Percentiles rank a stretch among this genome's conserved stretches.
Evolutionary conservation across 2,888 invertebrate species (phyloP).

Genomic region (Germaria angustata): DNA sequence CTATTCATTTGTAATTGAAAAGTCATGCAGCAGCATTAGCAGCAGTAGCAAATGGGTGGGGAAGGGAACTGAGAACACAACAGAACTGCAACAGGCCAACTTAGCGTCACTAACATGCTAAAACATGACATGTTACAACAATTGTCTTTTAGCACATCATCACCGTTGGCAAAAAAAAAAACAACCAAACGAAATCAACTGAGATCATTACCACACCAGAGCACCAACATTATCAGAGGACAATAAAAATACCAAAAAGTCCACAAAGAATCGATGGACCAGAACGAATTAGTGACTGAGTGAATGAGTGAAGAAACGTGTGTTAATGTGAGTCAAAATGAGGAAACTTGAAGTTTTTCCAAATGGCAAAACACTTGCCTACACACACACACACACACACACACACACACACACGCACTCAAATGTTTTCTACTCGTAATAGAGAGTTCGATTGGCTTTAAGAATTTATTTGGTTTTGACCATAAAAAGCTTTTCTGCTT

Average conservation of each 20-base stretch:
- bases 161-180: slow-evolving; percentile 1
- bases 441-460: slow-evolving; percentile 5
- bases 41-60: background rate
- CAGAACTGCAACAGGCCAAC: background rate
- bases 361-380: slow-evolving; percentile 22
- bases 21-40: background rate
- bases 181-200: background rate
- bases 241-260: slow-evolving; percentile 54
- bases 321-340: slow-evolving; percentile 33
- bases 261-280: slow-evolving; percentile 32
- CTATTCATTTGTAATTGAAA: slow-evolving; percentile 46
- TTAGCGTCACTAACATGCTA: slow-evolving; percentile 56
- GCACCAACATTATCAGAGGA: slow-evolving; percentile 18
- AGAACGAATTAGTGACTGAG: slow-evolving; percentile 6
- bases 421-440: background rate
- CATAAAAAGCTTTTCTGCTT: slow-evolving; percentile 53
- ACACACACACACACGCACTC: no score
- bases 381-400: slow-evolving; percentile 11
- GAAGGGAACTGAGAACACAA: background rate
- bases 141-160: slow-evolving; percentile 66
- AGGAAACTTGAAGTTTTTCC: slow-evolving; percentile 39
- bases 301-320: slow-evolving; percentile 1
- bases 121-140: slow-evolving; percentile 66
- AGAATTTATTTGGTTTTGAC: slow-evolving; percentile 46
- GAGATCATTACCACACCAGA: slow-evolving; percentile 35